phyloP scores from a whole-genome alignment of 1,140 invertebrate species.

The Scaptomyza graminum region DNA sequence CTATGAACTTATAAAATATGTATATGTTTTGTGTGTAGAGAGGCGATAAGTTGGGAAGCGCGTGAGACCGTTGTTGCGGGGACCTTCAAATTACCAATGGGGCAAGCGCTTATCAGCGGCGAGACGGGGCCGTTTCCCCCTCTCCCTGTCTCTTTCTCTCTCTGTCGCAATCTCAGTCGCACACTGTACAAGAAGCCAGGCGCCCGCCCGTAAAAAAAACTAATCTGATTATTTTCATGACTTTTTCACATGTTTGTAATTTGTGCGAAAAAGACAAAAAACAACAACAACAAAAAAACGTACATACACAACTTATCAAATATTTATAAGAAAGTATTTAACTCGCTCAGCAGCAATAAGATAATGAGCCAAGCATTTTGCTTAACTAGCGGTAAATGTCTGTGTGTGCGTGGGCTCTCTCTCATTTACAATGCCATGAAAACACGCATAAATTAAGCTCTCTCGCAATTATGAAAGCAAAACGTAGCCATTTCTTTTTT shows the following conservation, averaged over 20 bases:
- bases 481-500: background rate
- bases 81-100: conserved; percentile 45
- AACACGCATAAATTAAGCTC: background rate
- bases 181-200: conserved; percentile 1
- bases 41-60: conserved; percentile 40
- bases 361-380: conserved; percentile 19
- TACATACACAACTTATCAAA: conserved; percentile 23
- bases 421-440: conserved; percentile 4
- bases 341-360: conserved; percentile 23
- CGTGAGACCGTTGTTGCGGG: conserved; percentile 38
- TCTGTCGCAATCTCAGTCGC: background rate
- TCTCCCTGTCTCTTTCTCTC: background rate
- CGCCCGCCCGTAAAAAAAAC: conserved; percentile 41
- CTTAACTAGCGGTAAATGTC: background rate
- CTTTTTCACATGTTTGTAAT: conserved; percentile 25
- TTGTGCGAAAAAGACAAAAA: conserved; percentile 23
- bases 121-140: background rate
- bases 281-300: too few species aligned
- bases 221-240: conserved; percentile 48
- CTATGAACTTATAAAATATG: conserved; percentile 1
- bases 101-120: conserved; percentile 31
- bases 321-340: conserved; percentile 27
- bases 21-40: background rate
- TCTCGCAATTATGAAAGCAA: background rate
- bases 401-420: conserved; percentile 2